Evolutionary conservation across 1,140 invertebrate genomes (phyloP).

Genomic region (Odontomachus brunneus): DNA sequence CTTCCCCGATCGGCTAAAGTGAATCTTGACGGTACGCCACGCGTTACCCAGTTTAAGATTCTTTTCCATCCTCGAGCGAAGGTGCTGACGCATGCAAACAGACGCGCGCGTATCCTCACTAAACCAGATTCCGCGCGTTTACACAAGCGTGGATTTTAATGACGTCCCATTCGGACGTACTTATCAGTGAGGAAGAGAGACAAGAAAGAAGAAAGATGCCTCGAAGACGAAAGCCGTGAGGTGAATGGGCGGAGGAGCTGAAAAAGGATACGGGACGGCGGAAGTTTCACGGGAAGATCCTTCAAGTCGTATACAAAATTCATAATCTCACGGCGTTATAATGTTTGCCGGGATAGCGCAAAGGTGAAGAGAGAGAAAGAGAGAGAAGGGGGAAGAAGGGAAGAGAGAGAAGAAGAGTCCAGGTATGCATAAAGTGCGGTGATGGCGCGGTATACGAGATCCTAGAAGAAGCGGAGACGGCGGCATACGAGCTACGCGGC

Average conservation of each 20-base stretch:
- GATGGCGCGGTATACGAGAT: slow-evolving; percentile 67
- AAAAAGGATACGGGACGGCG: not conserved
- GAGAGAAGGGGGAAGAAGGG: slow-evolving; percentile 27
- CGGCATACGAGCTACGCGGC: slow-evolving; percentile 18
- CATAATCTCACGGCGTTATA: slow-evolving; percentile 81
- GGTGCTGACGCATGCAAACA: slow-evolving; percentile 25
- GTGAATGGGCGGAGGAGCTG: not conserved
- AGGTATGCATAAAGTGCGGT: slow-evolving; percentile 76
- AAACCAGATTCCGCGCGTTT: slow-evolving; percentile 37
- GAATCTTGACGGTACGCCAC: slow-evolving; percentile 5
- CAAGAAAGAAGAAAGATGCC: not conserved
- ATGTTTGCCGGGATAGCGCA: slow-evolving; percentile 76
- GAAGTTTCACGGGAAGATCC: slow-evolving; percentile 66
- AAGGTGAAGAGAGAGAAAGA: slow-evolving; percentile 36
- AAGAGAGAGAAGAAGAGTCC: slow-evolving; percentile 58
- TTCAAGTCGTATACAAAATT: slow-evolving; percentile 80
- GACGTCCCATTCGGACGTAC: slow-evolving; percentile 31
- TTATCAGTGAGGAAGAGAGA: slow-evolving; percentile 19
- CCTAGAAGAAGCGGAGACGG: slow-evolving; percentile 25
- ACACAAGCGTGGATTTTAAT: slow-evolving; percentile 21
- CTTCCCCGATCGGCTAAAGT: not conserved
- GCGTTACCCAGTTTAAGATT: slow-evolving; percentile 28
- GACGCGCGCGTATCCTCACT: slow-evolving; percentile 6
- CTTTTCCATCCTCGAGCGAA: slow-evolving; percentile 4
- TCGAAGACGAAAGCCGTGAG: not conserved